These are phyloP conservation scores for Heliconius congener DNA, from an alignment of 1,140 invertebrate genomes.

Conservation along the genomic window DNA sequence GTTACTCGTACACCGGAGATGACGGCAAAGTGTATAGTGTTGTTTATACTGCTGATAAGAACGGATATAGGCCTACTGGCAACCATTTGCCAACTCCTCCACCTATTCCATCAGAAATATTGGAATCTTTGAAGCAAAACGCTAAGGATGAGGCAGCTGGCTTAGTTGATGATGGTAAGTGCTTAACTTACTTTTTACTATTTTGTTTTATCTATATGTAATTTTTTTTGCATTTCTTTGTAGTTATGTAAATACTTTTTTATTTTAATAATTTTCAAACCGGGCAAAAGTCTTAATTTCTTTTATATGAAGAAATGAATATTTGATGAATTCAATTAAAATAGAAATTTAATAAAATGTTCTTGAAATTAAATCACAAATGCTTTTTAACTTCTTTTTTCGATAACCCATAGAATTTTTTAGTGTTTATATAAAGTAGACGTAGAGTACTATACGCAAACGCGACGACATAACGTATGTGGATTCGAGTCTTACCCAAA, in stretches of 20 bases:
- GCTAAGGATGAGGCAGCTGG: slow-evolving; percentile 65
- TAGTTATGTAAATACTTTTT: neutral
- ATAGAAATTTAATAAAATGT: too few species aligned
- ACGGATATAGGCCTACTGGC: slow-evolving; percentile 83
- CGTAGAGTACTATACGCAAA: too few species aligned
- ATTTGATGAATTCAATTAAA: too few species aligned
- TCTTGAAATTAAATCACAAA: too few species aligned
- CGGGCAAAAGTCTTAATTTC: too few species aligned
- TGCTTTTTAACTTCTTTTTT: too few species aligned
- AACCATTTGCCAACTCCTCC: slow-evolving; percentile 86
- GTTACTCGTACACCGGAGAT: slow-evolving; percentile 84
- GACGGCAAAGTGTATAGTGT: slow-evolving; percentile 84
- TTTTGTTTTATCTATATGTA: neutral
- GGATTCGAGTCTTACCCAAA: too few species aligned
- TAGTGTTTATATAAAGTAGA: too few species aligned
- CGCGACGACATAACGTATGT: too few species aligned
- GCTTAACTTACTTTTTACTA: slow-evolving; percentile 1
- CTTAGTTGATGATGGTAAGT: slow-evolving; percentile 66
- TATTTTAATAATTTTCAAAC: neutral
- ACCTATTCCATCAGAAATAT: slow-evolving; percentile 86
- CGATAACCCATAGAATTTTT: too few species aligned
- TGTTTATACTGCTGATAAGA: slow-evolving; percentile 82
- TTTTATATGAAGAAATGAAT: too few species aligned
- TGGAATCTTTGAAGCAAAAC: slow-evolving; percentile 81
- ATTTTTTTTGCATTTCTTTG: neutral